These are phyloP conservation scores for Agonopterix alstromeriana DNA, from an alignment of 2,888 invertebrate species.

Conservation along the genomic window DNA sequence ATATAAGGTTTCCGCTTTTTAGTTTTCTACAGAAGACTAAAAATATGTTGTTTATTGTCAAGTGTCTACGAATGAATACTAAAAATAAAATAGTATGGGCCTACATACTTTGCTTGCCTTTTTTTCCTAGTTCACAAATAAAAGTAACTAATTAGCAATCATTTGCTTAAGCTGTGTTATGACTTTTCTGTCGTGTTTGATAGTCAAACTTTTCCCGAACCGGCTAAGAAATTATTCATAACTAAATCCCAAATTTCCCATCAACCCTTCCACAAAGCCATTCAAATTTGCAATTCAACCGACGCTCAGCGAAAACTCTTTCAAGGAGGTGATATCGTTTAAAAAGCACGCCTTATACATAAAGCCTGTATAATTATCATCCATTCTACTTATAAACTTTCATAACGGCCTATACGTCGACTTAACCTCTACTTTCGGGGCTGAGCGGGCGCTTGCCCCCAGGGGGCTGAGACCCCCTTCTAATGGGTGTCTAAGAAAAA, in stretches of 20 bases:
- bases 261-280: conserved; percentile 10
- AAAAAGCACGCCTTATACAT: conserved; percentile 66
- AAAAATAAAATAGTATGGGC: too few relatives aligned
- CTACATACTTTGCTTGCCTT: too few relatives aligned
- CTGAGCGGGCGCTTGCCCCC: conserved; percentile 16
- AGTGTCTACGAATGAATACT: too few relatives aligned
- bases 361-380: conserved; percentile 73
- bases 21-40: too few relatives aligned
- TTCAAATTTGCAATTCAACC: conserved; percentile 38
- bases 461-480: conserved; percentile 33
- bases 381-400: conserved; percentile 76
- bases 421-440: conserved; percentile 71
- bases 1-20: too few relatives aligned
- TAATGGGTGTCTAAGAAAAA: conserved; percentile 75
- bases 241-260: conserved; percentile 8
- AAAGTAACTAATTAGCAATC: too few relatives aligned
- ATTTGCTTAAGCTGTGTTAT: too few relatives aligned
- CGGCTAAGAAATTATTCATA: conserved; percentile 14
- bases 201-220: neutral
- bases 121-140: too few relatives aligned
- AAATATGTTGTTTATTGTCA: too few relatives aligned
- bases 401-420: conserved; percentile 76
- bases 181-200: too few relatives aligned
- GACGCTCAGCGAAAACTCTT: conserved; percentile 33
- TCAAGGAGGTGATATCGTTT: conserved; percentile 54